A percentile compares a stretch with the other conserved stretches of the same genome.
phyloP scores from a whole-genome alignment of 2,888 invertebrate species.

The Mythimna vitellina region DNA sequence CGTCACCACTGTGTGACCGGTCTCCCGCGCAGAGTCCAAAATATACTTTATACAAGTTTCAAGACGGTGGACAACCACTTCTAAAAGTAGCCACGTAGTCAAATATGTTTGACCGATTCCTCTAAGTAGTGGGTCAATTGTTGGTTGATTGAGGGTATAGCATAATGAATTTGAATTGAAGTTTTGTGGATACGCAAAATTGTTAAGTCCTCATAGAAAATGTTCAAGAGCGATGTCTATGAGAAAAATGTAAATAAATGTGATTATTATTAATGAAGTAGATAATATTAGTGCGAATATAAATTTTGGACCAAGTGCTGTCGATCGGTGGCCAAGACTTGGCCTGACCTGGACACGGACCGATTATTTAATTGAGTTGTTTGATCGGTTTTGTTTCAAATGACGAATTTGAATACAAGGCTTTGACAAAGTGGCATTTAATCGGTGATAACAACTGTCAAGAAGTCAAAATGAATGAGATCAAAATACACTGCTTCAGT shows the following conservation, averaged over 20 bases:
- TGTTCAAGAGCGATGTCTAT: slow-evolving; percentile 61
- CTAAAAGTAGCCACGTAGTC: slow-evolving; percentile 55
- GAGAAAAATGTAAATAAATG: slow-evolving; percentile 70
- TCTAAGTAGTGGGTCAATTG: slow-evolving; percentile 70
- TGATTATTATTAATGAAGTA: slow-evolving; percentile 68
- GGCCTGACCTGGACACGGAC: slow-evolving; percentile 45
- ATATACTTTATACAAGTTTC: slow-evolving; percentile 40
- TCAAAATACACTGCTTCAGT: not conserved
- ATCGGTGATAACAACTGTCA: not conserved
- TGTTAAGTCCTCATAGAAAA: slow-evolving; percentile 48
- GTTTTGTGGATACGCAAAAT: slow-evolving; percentile 46
- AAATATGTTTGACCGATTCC: slow-evolving; percentile 68
- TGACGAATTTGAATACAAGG: not conserved
- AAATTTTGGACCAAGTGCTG: slow-evolving; percentile 88
- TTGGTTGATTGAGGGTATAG: slow-evolving; percentile 70
- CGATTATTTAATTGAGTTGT: slow-evolving; percentile 32
- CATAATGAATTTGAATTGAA: slow-evolving; percentile 57
- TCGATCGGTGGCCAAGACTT: slow-evolving; percentile 79
- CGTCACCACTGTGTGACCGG: slow-evolving; percentile 96
- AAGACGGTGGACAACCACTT: slow-evolving; percentile 51
- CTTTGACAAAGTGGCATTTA: not conserved
- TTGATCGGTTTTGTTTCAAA: slow-evolving; percentile 25
- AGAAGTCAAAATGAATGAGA: not conserved
- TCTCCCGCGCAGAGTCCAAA: slow-evolving; percentile 83
- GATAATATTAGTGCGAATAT: slow-evolving; percentile 69